Conservation (phyloP, 2,888 invertebrate species). For the Mayetiola destructor region DNA sequence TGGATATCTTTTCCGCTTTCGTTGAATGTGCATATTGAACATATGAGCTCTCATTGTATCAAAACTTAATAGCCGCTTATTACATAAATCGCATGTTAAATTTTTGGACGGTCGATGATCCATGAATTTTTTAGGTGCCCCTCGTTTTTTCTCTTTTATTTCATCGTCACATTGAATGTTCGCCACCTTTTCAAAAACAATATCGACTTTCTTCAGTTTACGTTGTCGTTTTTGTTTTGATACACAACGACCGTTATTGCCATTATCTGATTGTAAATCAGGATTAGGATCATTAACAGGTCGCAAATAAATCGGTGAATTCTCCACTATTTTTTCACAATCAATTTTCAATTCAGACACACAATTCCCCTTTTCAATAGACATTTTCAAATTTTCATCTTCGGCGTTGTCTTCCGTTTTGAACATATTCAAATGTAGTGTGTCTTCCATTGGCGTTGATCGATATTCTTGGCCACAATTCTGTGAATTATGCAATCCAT, state of each 20-base stretch:
- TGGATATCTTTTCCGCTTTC: neutral
- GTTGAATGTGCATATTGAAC: neutral
- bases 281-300: neutral
- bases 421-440: neutral
- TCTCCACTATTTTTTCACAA: neutral
- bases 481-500: neutral
- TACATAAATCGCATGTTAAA: neutral
- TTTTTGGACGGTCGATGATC: neutral
- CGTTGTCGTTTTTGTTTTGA: neutral
- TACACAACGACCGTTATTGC: neutral
- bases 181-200: too few species aligned
- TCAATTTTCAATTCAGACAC: neutral
- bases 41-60: neutral
- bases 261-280: neutral
- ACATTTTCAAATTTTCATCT: neutral
- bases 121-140: neutral
- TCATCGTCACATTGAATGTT: neutral
- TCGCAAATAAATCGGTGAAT: neutral
- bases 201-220: too few species aligned
- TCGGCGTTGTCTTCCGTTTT: neutral
- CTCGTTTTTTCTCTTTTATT: neutral
- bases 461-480: neutral
- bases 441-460: neutral
- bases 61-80: neutral
- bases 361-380: neutral